Evolutionary conservation across 2,888 invertebrate genomes (phyloP).

Genomic region (Phortica okadai): DNA sequence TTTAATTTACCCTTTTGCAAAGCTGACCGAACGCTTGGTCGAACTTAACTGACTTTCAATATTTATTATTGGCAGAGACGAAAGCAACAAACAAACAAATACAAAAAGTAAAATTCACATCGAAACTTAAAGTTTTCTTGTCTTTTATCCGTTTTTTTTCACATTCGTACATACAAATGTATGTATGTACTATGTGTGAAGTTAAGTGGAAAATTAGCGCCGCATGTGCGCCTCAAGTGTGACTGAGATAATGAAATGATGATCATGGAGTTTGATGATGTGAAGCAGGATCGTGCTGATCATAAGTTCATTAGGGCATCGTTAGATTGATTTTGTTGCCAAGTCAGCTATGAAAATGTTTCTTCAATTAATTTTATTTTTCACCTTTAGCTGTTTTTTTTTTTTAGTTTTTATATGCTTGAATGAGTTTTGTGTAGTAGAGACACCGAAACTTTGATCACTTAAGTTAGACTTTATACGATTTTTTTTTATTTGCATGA

Average conservation of each 20-base stretch:
- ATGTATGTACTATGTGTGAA: slow-evolving; percentile 12
- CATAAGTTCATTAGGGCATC: not conserved
- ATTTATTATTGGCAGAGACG: not conserved
- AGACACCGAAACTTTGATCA: too few relatives aligned
- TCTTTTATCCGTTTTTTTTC: not conserved
- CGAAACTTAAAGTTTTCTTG: not conserved
- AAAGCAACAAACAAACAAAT: not conserved
- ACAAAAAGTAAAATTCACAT: not conserved
- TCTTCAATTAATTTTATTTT: not conserved
- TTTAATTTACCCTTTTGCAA: slow-evolving; percentile 1
- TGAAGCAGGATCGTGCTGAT: not conserved
- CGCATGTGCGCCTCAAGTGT: slow-evolving; percentile 13
- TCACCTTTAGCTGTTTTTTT: not conserved
- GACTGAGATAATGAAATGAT: not conserved
- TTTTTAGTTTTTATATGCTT: not conserved
- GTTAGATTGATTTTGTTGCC: not conserved
- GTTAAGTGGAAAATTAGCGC: slow-evolving; percentile 29
- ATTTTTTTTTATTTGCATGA: too few relatives aligned
- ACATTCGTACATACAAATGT: not conserved
- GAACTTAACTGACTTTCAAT: not conserved
- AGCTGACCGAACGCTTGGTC: not conserved
- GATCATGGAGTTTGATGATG: not conserved
- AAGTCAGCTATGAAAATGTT: not conserved
- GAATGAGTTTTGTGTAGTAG: too few relatives aligned
- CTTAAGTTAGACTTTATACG: too few relatives aligned